Evolutionary conservation across 2,888 invertebrate species (phyloP).

Genomic region (Eupithecia insigniata): DNA sequence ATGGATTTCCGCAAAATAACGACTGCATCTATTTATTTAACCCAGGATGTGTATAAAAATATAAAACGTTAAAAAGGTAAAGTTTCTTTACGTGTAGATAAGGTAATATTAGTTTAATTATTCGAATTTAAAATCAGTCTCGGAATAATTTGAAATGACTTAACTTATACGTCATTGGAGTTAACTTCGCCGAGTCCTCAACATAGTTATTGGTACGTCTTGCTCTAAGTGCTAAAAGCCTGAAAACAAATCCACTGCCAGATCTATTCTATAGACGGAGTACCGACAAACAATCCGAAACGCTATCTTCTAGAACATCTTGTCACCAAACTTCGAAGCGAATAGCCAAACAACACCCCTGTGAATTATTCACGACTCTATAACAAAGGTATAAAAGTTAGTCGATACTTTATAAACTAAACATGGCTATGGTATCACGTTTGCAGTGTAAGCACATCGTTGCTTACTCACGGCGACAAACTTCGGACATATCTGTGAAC

Average conservation of each 20-base stretch:
- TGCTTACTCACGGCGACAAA: slow-evolving; percentile 64
- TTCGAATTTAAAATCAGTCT: too few relatives aligned
- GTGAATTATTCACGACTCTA: slow-evolving; percentile 33
- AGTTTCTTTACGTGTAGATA: too few relatives aligned
- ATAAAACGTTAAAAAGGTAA: too few relatives aligned
- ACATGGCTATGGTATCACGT: slow-evolving; percentile 50
- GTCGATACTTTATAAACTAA: slow-evolving; percentile 36
- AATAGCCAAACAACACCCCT: slow-evolving; percentile 37
- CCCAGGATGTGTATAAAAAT: too few relatives aligned
- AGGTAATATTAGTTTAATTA: too few relatives aligned
- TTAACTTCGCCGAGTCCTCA: too few relatives aligned
- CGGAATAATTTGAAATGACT: too few relatives aligned
- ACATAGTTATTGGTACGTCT: too few relatives aligned
- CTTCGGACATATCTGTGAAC: slow-evolving; percentile 57
- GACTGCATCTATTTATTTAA: too few relatives aligned
- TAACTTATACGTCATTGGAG: too few relatives aligned
- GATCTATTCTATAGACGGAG: neutral
- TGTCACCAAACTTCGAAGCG: slow-evolving; percentile 54
- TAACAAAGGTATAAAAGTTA: slow-evolving; percentile 45
- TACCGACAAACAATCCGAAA: slow-evolving; percentile 11
- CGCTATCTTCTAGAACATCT: slow-evolving; percentile 32
- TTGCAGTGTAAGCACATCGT: slow-evolving; percentile 55
- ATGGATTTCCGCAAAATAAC: too few relatives aligned
- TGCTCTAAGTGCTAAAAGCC: neutral
- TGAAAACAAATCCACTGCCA: neutral